phyloP scores from a whole-genome alignment of 23 tunicate species.

The Trididemnum miniatum region DNA sequence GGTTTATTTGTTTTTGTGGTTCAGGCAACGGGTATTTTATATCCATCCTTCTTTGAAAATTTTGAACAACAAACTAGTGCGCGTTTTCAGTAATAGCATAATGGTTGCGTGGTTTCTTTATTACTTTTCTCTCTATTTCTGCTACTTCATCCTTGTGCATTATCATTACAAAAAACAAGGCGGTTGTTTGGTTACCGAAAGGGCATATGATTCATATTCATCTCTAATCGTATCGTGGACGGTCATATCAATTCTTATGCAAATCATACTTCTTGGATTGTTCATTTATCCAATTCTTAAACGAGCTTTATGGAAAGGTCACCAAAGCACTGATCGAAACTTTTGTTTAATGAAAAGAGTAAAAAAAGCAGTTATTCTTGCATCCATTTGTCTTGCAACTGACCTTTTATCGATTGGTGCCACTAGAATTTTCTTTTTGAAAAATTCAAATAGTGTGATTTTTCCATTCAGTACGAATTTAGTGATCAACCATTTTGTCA shows the following conservation, averaged over 20 bases:
- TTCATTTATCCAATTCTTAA: conserved; percentile 58
- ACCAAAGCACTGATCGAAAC: background rate
- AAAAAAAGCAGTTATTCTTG: conserved; percentile 49
- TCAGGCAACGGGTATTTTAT: conserved; percentile 49
- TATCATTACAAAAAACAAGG: conserved; percentile 32
- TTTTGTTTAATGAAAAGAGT: conserved; percentile 29
- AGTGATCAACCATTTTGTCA: conserved; percentile 35
- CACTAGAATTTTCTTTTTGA: background rate
- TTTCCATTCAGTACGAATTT: conserved; percentile 28
- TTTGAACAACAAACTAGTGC: background rate
- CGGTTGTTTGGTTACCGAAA: conserved; percentile 23
- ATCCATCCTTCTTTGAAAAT: background rate
- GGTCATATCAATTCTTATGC: conserved; percentile 45
- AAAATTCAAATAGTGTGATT: conserved; percentile 7
- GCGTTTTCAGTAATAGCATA: background rate
- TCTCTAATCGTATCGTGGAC: conserved; percentile 34
- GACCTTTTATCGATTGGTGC: conserved; percentile 38
- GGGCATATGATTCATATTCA: background rate
- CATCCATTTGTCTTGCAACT: conserved; percentile 41
- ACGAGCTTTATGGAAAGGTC: conserved; percentile 17
- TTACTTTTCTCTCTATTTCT: background rate
- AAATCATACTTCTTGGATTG: conserved; percentile 47
- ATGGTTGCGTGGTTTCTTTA: background rate
- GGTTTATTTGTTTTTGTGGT: conserved; percentile 55
- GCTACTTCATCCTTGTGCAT: conserved; percentile 15